Evolutionary conservation across 2,888 invertebrate species (phyloP), one percentile per base, ranked within the genome.

Genomic region (Erebia ligea): DNA sequence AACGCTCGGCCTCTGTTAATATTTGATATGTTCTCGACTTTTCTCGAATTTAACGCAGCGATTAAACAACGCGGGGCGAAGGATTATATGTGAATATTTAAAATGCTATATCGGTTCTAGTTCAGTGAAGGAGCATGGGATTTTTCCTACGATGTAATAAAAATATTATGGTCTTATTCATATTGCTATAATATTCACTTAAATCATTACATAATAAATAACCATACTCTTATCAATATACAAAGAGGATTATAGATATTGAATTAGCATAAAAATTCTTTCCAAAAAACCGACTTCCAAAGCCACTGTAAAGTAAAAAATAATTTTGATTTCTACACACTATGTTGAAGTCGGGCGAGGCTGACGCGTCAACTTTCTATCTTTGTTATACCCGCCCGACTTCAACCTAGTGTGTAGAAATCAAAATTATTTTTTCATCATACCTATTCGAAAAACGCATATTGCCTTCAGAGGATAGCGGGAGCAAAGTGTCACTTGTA

Each of bases 1-100:
- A 91, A 88, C 88, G 88, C 89, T 83, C 86, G 84, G 79, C 84
- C 84, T 77, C 76, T 78, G 86, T 92, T 89, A 91, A 92, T 92
- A 92, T 91, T 92, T 91, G 89, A 92, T 90, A 87, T 89, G 88
- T 89, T 91, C 90, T 91, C 90, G 90, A 91, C 89, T 92, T 92
- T 90, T 89, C 91, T 90, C 88, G 87, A 92, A 92, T 91, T 91
- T 91, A 91, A 91, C 88, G 88, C 87, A 87, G 87, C 91, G 91
- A 92, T 91, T 92, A 92, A 91, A 91, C 89, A 91, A 88, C 88
- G 87, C 84, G 82, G 80, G 84, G 88, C 87, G 87, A 87, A 90
- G 88, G 89, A 91, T 92, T 92, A 89, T 88, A 85, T 88, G 85
- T 92, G 89, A 92, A 92, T 92, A 90, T 91, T 92, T 91, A 90